phyloP scores from a whole-genome alignment of 2,797 vertebrate genomes.

The Pipistrellus pygmaeus region DNA sequence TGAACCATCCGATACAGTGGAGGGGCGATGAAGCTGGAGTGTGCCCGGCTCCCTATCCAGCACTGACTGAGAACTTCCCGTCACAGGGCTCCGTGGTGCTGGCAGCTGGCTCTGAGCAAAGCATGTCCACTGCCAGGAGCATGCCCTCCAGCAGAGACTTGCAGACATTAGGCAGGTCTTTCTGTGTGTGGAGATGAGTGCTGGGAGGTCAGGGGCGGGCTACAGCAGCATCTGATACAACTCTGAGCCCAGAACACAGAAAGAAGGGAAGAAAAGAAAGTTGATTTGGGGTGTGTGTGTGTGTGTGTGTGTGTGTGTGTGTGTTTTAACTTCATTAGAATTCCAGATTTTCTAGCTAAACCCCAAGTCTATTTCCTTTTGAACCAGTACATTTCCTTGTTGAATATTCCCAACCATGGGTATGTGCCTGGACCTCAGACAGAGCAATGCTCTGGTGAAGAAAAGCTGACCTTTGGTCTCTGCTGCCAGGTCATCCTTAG shows the following conservation, averaged over 20 bases:
- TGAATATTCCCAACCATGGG: not conserved
- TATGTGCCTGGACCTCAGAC: not conserved
- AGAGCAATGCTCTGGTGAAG: not conserved
- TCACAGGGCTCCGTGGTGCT: fast-evolving
- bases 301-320: too few relatives aligned
- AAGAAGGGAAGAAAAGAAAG: not conserved
- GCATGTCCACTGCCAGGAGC: not conserved
- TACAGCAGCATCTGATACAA: not conserved
- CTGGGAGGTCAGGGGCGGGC: not conserved
- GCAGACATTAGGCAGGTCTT: not conserved
- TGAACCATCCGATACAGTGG: fast-evolving
- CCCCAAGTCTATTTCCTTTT: not conserved
- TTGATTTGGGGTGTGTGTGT: not conserved
- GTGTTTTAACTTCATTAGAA: not conserved
- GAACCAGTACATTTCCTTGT: not conserved
- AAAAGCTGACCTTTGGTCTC: not conserved
- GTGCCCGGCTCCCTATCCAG: not conserved
- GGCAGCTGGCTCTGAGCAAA: not conserved
- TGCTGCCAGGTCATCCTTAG: not conserved
- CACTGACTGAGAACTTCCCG: not conserved
- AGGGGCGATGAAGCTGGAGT: not conserved
- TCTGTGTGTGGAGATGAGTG: not conserved
- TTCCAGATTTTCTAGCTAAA: not conserved
- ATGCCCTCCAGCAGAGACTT: not conserved
- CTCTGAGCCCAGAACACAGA: not conserved